phyloP scores from a whole-genome alignment of 1,140 invertebrate species.

The Pachyrhynchus sulphureomaculatus region DNA sequence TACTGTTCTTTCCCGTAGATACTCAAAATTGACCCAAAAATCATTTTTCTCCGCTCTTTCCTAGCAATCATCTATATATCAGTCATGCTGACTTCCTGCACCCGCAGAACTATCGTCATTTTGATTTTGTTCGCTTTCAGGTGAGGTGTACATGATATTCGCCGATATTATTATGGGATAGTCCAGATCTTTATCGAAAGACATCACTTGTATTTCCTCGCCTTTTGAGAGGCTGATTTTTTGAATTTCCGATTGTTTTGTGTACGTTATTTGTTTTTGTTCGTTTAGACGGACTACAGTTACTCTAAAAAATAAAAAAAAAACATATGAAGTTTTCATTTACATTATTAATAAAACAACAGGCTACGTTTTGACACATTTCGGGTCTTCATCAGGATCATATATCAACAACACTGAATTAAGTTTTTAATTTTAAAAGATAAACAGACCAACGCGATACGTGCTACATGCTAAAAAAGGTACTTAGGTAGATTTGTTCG shows the following conservation, averaged over 20 bases:
- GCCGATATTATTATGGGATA: slow-evolving; percentile 70
- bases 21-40: too few relatives aligned
- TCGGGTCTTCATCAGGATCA: too few relatives aligned
- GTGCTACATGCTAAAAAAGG: too few relatives aligned
- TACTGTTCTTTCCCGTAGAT: too few relatives aligned
- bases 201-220: slow-evolving; percentile 66
- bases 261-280: slow-evolving; percentile 63
- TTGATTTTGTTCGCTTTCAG: slow-evolving; percentile 37
- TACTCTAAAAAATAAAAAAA: slow-evolving; percentile 52
- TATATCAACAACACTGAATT: too few relatives aligned
- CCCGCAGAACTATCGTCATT: background rate
- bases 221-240: slow-evolving; percentile 63
- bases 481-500: too few relatives aligned
- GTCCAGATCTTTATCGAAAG: slow-evolving; percentile 60
- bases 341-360: too few relatives aligned
- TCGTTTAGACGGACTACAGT: slow-evolving; percentile 65
- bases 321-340: too few relatives aligned
- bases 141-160: slow-evolving; percentile 67
- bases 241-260: slow-evolving; percentile 62
- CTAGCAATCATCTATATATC: background rate
- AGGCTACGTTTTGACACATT: too few relatives aligned
- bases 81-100: background rate
- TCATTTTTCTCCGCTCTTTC: too few relatives aligned
- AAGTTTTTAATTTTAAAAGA: too few relatives aligned
- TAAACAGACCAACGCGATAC: too few relatives aligned